These are phyloP conservation scores for Orchesellides sinensis DNA, from an alignment of 2,888 invertebrate species.

Conservation along the genomic window DNA sequence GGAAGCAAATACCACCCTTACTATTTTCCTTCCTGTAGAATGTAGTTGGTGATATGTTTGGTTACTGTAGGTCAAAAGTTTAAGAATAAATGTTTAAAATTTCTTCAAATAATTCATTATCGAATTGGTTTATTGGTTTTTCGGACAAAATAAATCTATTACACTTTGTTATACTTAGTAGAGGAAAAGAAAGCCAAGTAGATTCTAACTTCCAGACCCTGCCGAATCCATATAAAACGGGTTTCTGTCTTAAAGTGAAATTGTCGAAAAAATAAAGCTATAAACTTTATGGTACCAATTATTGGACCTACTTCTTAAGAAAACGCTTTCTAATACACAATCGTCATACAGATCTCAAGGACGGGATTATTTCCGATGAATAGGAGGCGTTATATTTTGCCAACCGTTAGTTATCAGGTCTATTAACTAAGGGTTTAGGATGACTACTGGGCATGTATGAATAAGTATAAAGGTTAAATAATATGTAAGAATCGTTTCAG, in stretches of 20 bases:
- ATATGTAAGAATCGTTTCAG: no score
- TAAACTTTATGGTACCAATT: constrained; percentile 49
- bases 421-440: no score
- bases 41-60: background rate
- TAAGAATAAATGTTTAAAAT: constrained; percentile 14
- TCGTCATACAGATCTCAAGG: background rate
- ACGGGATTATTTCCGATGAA: background rate
- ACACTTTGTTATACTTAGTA: background rate
- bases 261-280: constrained; percentile 24
- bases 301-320: background rate
- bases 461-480: no score
- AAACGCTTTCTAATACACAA: background rate
- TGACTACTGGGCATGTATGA: no score
- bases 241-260: background rate
- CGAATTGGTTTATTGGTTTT: constrained; percentile 52
- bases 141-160: constrained; percentile 1
- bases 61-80: constrained; percentile 35
- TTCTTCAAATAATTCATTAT: constrained; percentile 25
- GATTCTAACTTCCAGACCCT: no score
- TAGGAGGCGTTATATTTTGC: background rate
- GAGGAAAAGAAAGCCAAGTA: no score
- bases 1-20: background rate
- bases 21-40: no score
- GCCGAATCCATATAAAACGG: background rate
- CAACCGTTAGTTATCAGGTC: background rate